Percentiles rank a stretch among this genome's conserved stretches.
phyloP scores from a whole-genome alignment of 37 sponge, comb jelly and placozoan species.

The Ephydatia muelleri region DNA sequence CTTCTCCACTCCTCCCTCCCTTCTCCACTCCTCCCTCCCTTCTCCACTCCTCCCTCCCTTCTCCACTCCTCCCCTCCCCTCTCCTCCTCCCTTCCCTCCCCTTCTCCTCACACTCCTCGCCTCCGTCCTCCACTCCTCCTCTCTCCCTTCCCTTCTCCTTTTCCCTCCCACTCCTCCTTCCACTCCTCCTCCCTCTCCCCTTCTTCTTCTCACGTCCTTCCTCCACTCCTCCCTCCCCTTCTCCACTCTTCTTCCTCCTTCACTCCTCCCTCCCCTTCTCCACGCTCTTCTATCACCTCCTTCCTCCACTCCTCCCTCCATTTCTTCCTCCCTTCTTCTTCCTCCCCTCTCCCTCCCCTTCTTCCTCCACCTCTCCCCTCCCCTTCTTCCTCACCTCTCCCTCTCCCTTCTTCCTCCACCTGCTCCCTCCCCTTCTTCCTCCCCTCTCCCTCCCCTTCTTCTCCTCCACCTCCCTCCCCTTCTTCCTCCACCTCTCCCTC shows the following conservation, averaged over 20 bases:
- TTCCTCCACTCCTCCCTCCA: neutral
- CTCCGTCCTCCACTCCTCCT: neutral
- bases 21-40: neutral
- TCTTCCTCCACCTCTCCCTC: no score
- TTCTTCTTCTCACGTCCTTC: constrained; percentile 4
- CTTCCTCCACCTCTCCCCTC: neutral
- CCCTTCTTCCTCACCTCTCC: no score
- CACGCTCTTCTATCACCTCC: neutral
- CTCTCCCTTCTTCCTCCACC: neutral
- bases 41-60: constrained; percentile 14
- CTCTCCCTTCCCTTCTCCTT: neutral
- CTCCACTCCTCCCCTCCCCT: neutral
- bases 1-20: neutral
- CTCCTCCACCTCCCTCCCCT: neutral
- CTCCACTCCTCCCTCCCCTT: no score
- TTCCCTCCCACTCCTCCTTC: neutral
- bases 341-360: neutral
- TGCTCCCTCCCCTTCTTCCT: neutral
- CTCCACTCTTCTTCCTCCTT: no score
- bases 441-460: neutral
- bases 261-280: neutral
- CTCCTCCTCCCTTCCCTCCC: neutral
- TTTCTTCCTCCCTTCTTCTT: neutral
- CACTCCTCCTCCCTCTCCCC: constrained; percentile 11
- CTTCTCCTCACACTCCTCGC: no score